phyloP scores from a whole-genome alignment of 1,140 invertebrate species.

The Plutomurus gul region DNA sequence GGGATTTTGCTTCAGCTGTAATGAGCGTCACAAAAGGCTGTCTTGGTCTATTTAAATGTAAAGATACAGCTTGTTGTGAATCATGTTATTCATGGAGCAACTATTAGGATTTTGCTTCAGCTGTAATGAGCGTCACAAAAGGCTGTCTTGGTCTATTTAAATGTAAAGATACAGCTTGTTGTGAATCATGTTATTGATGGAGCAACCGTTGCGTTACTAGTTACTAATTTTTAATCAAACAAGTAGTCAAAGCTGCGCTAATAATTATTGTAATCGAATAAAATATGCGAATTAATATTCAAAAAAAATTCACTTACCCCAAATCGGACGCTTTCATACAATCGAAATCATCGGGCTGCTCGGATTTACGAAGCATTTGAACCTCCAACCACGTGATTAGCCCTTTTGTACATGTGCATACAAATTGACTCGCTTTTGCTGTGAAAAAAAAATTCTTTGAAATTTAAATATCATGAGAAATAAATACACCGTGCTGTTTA shows the following conservation, averaged over 20 bases:
- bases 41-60: too few species aligned
- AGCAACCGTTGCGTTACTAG: constrained; percentile 50
- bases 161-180: too few species aligned
- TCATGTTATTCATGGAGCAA: too few species aligned
- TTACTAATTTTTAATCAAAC: too few species aligned
- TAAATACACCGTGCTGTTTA: too few species aligned
- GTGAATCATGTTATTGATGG: too few species aligned
- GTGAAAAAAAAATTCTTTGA: constrained; percentile 50
- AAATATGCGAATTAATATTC: too few species aligned
- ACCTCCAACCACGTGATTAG: constrained; percentile 63
- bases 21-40: constrained; percentile 48
- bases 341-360: constrained; percentile 34
- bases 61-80: too few species aligned
- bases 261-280: too few species aligned
- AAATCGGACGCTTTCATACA: background rate
- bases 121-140: constrained; percentile 48
- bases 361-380: constrained; percentile 47
- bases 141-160: constrained; percentile 16
- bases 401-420: constrained; percentile 63
- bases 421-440: constrained; percentile 64
- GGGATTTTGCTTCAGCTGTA: constrained; percentile 35
- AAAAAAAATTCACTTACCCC: too few species aligned
- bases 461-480: background rate
- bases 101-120: constrained; percentile 34
- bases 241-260: too few species aligned